A percentile compares a stretch with the other conserved stretches of the same genome.
phyloP scores from a whole-genome alignment of 2,797 vertebrate species.

The Silurus aristotelis region DNA sequence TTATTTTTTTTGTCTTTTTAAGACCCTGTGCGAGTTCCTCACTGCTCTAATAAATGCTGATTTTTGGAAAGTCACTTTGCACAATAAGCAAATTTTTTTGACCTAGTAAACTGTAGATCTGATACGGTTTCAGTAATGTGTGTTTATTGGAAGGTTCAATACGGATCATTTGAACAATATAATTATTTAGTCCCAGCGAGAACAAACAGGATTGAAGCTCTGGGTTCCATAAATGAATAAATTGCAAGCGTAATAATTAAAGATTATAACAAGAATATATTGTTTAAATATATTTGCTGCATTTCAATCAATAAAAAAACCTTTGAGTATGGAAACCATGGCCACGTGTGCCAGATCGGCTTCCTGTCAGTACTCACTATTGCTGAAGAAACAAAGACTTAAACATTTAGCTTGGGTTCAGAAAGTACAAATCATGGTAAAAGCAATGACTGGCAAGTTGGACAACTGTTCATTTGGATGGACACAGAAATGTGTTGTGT shows the following conservation, averaged over 20 bases:
- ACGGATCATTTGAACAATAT: background rate
- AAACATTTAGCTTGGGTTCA: background rate
- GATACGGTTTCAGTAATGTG: background rate
- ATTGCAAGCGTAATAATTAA: background rate
- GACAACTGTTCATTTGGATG: constrained; percentile 44
- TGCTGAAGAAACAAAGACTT: background rate
- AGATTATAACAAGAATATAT: background rate
- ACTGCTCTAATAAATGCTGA: background rate
- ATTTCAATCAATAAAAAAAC: background rate
- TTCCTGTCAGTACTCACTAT: no score
- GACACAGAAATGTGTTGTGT: constrained; percentile 11
- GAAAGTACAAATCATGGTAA: background rate
- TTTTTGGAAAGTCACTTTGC: background rate
- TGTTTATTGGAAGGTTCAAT: background rate
- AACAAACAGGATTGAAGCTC: background rate
- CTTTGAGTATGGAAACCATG: background rate
- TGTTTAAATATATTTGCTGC: background rate
- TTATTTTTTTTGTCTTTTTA: no score
- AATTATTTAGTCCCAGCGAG: background rate
- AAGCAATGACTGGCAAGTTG: constrained; percentile 12
- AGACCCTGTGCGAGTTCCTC: no score
- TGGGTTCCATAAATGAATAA: background rate
- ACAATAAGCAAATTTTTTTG: background rate
- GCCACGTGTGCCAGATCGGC: background rate
- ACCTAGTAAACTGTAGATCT: background rate